Evolutionary conservation across 2,888 invertebrate species (phyloP).

Genomic region (Erpobdella octoculata): DNA sequence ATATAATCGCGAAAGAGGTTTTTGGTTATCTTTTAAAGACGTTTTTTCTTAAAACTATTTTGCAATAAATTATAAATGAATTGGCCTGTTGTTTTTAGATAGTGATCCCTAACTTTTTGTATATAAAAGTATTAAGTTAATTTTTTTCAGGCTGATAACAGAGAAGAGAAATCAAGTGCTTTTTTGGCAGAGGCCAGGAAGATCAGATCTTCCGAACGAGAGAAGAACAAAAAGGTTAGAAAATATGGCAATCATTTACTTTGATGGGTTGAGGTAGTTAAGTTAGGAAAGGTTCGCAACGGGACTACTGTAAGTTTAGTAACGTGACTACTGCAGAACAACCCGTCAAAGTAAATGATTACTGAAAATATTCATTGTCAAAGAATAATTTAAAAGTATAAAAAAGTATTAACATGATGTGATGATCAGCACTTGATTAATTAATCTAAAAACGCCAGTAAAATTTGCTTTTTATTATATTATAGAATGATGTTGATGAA

Average conservation of each 20-base stretch:
- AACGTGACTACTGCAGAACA: no score
- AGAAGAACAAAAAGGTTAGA: constrained; percentile 9
- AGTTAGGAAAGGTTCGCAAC: no score
- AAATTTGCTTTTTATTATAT: not conserved
- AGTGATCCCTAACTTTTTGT: not conserved
- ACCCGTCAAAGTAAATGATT: no score
- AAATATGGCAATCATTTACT: no score
- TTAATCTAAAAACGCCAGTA: no score
- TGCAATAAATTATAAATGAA: not conserved
- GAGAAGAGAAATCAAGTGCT: constrained; percentile 25
- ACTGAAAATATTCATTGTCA: no score
- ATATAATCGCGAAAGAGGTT: constrained; percentile 31
- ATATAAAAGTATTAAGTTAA: not conserved
- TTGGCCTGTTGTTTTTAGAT: not conserved
- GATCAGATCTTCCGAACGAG: constrained; percentile 15
- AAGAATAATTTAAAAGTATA: no score
- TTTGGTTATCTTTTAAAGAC: not conserved
- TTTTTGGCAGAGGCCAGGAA: constrained; percentile 27
- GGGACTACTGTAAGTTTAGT: no score
- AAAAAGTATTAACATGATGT: no score
- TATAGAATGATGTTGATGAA: not conserved
- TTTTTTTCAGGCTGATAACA: constrained; percentile 22
- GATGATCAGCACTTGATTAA: no score
- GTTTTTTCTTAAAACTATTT: not conserved
- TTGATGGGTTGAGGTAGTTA: no score